These are phyloP conservation scores for Zosterops borbonicus DNA, from an alignment of 2,113 vertebrate species.

Conservation along the genomic window DNA sequence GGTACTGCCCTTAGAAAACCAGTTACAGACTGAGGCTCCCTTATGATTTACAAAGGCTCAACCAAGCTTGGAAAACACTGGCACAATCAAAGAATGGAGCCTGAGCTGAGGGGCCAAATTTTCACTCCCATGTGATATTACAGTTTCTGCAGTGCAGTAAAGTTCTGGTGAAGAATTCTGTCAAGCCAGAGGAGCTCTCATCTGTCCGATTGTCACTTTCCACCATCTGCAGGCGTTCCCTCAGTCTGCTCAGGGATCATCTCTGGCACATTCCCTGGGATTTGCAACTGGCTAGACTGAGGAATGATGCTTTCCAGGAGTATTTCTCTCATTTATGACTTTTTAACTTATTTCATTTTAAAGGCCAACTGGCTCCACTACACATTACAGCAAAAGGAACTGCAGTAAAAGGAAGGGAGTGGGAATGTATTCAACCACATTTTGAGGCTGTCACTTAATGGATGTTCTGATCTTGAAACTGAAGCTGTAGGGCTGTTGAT, in stretches of 20 bases:
- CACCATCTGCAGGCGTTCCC: not conserved
- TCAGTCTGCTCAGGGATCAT: not conserved
- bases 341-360: not conserved
- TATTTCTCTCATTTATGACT: not conserved
- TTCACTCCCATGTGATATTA: not conserved
- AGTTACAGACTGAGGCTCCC: not conserved
- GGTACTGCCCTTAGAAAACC: not conserved
- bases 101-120: not conserved
- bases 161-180: not conserved
- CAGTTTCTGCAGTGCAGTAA: not conserved
- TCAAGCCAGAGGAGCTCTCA: not conserved
- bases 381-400: not conserved
- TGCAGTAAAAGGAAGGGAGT: not conserved
- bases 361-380: not conserved
- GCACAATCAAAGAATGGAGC: not conserved
- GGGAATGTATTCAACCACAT: not conserved
- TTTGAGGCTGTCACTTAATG: not conserved
- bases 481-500: not conserved
- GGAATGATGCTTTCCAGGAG: not conserved
- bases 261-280: not conserved
- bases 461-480: not conserved
- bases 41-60: fast-evolving
- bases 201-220: not conserved
- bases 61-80: not conserved
- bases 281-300: not conserved